Evolutionary conservation across 2,113 vertebrate genomes (phyloP).

Genomic region (Lonchura striata): DNA sequence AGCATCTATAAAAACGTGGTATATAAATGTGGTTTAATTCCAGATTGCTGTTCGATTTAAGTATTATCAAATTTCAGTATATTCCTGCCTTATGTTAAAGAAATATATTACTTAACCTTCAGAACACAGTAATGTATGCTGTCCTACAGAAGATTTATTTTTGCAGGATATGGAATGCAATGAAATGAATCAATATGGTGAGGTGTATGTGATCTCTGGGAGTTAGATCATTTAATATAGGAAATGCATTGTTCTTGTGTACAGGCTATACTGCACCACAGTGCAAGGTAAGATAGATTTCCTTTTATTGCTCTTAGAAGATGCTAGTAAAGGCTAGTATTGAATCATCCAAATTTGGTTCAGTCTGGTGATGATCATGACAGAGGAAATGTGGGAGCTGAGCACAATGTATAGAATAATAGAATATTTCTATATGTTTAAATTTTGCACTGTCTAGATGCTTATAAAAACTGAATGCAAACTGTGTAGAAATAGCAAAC

Average conservation of each 20-base stretch:
- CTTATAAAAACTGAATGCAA: constrained; percentile 54
- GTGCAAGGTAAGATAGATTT: constrained; percentile 37
- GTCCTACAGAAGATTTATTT: constrained; percentile 74
- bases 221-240: constrained; percentile 61
- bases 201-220: constrained; percentile 75
- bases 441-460: constrained; percentile 63
- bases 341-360: constrained; percentile 4
- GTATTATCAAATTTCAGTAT: constrained; percentile 71
- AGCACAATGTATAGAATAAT: constrained; percentile 14
- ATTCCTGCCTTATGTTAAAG: constrained; percentile 75
- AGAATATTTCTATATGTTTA: constrained; percentile 46
- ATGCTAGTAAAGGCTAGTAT: constrained; percentile 25
- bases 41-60: constrained; percentile 67
- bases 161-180: constrained; percentile 75
- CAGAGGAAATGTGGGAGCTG: constrained; percentile 14
- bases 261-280: background rate
- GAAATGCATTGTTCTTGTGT: constrained; percentile 55
- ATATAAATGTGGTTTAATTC: constrained; percentile 65
- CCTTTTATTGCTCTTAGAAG: constrained; percentile 23
- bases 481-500: constrained; percentile 37
- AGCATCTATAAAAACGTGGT: constrained; percentile 48
- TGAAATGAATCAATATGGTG: constrained; percentile 75
- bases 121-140: constrained; percentile 67
- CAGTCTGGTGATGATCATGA: background rate
- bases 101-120: constrained; percentile 71